Evolutionary conservation across 2,888 invertebrate genomes (phyloP), one percentile per base, ranked within the genome.

Genomic region (Mechanitis mazaeus): DNA sequence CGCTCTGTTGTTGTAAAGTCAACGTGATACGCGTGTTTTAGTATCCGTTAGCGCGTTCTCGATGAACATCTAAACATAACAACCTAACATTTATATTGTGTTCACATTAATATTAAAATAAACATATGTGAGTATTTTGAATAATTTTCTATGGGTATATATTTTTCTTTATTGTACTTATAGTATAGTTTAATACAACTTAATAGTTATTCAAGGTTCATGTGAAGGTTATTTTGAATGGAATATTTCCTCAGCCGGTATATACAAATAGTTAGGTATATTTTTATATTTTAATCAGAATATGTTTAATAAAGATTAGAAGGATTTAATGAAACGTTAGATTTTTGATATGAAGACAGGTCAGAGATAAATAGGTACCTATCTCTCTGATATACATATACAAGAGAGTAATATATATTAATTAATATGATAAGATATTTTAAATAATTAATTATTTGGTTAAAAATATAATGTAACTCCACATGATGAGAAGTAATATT

Each of bases 11-110:
- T 67, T 61, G 67, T 66, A 61, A 70, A 63, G 58, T 68, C 65
- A 67, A 68, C 71, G 70, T 69, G 68, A 66, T 70, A 69, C 80
- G 78, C 78, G 77, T 77, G 75, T 76, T 72, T 66, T 80, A 81
- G 85, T 86, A 73, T 63, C 77, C 75, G 76, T 78, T 78, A 75
- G 79, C 71, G 73, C 77, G 73, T 76, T 58, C 35, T 60, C 58
- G 54, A 64, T 66, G 66, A 64, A 50, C 45, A 63, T 61, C 58
- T 53, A 58, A 58, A 60, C 47, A 53, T 45, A 31, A 38, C 58
- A 31, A 54, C 54, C 6, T 60, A 64, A 56, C 50, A 60, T 61
- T 55, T 50, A 53, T 57, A 56, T 55, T 31, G 55, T 60, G 45
- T 45, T 60, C 50, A 31, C 50, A 56, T 31, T 61, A 5, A 54